Percentiles rank a stretch among this genome's conserved stretches.
phyloP scores from a whole-genome alignment of 2,888 invertebrate genomes.

The Drosophila algonquin region DNA sequence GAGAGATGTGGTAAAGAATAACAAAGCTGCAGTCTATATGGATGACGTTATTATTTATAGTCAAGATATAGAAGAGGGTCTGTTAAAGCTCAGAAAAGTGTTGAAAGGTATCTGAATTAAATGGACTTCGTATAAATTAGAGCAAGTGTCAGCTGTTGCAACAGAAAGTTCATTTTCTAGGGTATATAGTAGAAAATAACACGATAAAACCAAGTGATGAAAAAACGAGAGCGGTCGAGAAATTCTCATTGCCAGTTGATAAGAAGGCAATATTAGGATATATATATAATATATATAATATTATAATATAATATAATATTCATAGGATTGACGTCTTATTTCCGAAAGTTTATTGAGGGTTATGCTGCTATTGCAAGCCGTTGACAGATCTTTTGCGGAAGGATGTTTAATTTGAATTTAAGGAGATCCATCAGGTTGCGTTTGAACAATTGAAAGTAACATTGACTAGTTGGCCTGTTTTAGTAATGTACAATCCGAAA shows the following conservation, averaged over 20 bases:
- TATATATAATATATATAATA: too few relatives aligned
- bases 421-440: neutral
- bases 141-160: too few relatives aligned
- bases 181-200: neutral
- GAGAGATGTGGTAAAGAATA: neutral
- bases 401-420: too few relatives aligned
- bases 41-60: neutral
- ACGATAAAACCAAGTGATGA: too few relatives aligned
- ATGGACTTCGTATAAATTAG: too few relatives aligned
- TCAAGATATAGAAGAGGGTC: neutral
- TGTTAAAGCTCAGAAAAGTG: too few relatives aligned
- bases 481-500: neutral
- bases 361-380: too few relatives aligned
- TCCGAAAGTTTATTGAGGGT: neutral
- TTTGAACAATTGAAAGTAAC: neutral
- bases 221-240: neutral
- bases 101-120: too few relatives aligned
- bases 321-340: too few relatives aligned
- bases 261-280: neutral
- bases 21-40: neutral
- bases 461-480: neutral
- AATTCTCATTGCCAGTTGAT: neutral
- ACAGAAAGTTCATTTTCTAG: too few relatives aligned
- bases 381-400: too few relatives aligned
- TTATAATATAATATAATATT: too few relatives aligned